Conservation (phyloP, 2,113 vertebrate genomes). For the Mormyrus iriodes region DNA sequence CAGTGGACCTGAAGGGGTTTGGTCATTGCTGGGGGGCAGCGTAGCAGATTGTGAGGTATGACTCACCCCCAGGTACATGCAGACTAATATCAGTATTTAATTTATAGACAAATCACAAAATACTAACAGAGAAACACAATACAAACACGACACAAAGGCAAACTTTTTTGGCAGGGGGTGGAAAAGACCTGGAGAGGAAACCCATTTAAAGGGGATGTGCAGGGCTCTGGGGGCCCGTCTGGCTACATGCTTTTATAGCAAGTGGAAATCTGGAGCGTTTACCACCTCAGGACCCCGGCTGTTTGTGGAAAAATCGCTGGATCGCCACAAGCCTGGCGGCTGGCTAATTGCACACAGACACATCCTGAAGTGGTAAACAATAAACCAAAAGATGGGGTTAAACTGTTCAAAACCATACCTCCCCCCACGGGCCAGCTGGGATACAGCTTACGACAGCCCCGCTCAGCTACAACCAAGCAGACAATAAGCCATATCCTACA, state of each 20-base stretch:
- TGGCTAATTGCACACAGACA: slow-evolving; percentile 27
- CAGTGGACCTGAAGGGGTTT: not conserved
- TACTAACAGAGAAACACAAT: slow-evolving; percentile 1
- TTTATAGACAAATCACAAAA: not conserved
- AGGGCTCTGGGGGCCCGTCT: not conserved
- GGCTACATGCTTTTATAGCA: slow-evolving; percentile 19
- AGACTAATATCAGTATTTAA: not conserved
- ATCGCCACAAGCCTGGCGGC: slow-evolving; percentile 21
- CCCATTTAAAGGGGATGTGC: not conserved
- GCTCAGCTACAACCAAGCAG: not conserved
- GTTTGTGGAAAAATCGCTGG: slow-evolving; percentile 10
- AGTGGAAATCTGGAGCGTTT: slow-evolving; percentile 28
- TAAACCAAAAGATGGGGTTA: slow-evolving; percentile 22
- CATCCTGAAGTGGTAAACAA: slow-evolving; percentile 28
- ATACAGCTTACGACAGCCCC: not conserved
- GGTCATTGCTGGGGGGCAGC: not conserved
- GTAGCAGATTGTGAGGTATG: not conserved
- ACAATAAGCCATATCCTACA: not conserved
- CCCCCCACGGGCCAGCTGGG: not conserved
- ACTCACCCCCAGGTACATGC: not conserved
- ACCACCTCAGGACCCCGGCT: slow-evolving; percentile 28
- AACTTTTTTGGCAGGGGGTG: not conserved
- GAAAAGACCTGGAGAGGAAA: not conserved
- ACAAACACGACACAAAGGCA: not conserved
- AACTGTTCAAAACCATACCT: not conserved